Conservation (phyloP, 1,140 invertebrate species). For the Bombyx mandarina region DNA sequence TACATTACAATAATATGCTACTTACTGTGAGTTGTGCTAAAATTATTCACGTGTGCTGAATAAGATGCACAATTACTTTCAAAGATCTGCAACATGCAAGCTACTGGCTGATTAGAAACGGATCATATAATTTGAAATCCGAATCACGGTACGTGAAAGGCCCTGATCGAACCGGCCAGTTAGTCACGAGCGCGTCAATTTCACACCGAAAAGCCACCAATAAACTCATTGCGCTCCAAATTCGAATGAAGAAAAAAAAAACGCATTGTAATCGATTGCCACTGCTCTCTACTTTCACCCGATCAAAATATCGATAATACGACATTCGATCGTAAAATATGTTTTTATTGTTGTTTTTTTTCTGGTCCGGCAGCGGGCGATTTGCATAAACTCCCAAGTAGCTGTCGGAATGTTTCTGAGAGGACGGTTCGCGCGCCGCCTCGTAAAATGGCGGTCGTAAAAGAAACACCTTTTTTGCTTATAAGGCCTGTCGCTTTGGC, state of each 20-base stretch:
- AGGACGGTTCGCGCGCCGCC: slow-evolving; percentile 17
- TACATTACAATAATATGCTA: no score
- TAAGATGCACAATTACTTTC: no score
- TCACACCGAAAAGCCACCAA: slow-evolving; percentile 4
- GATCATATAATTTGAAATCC: no score
- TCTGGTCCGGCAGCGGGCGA: slow-evolving; percentile 25
- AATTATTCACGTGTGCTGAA: no score
- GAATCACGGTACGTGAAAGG: slow-evolving; percentile 5
- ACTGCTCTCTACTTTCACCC: slow-evolving; percentile 27
- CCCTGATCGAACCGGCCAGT: slow-evolving; percentile 3
- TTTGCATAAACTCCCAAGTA: slow-evolving; percentile 45
- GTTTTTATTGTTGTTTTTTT: slow-evolving; percentile 28
- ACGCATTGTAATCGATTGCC: slow-evolving; percentile 22
- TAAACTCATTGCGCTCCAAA: slow-evolving; percentile 3
- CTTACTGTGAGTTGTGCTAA: no score
- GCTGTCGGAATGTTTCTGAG: slow-evolving; percentile 22
- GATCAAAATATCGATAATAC: slow-evolving; percentile 32
- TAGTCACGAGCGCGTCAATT: slow-evolving; percentile 9
- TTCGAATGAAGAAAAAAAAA: slow-evolving; percentile 4
- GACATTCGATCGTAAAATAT: slow-evolving; percentile 28
- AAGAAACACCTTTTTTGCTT: slow-evolving; percentile 43
- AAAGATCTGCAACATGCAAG: not conserved
- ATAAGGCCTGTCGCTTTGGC: slow-evolving; percentile 15
- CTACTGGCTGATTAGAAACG: not conserved
- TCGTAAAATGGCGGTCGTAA: slow-evolving; percentile 45